Base-by-base conservation (phyloP, 2,888 invertebrate genomes). In the Silvanus unidentatus region DNA sequence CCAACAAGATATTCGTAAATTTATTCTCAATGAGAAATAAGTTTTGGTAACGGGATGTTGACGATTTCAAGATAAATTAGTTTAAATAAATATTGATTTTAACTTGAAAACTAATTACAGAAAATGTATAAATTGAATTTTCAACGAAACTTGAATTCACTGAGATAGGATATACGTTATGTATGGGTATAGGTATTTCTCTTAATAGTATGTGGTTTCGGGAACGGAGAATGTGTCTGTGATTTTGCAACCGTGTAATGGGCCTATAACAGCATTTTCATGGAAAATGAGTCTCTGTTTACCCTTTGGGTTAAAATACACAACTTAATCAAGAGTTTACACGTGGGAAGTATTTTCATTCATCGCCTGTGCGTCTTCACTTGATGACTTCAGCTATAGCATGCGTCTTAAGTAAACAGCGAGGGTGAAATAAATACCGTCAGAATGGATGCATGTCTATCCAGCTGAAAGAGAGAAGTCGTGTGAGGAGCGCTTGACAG, bases 321-420 rank as follows among this genome's bases (percentile, higher is more conserved):
- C 49, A 50, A 50, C 47, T 50, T 50, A 44, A 50, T 50, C 49
- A 47, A 40, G 43, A 50, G 47, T 50, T 50, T 50, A 43, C 47
- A 50, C 47, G 47, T 43, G 47, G 43, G 34, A 16, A 40, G 37
- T 40, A 44, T 47, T 47, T 47, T 43, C 32, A 47, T 45, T 42
- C 51, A 49, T 52, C 53, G 51, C 42, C 47, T 49, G 47, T 46
- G 37, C 50, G 45, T 10, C 30, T 14, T 14, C 8, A 5, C 22
- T 22, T 8, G 8, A 3, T 22, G 28, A 41, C 50, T 49, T 55
- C 55, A 54, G 48, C 54, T 55, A 55, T 49, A 57, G 47, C 55
- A 55, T 54, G 58, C 57, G 53, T 53, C 57, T 53, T 56, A 58
- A 58, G 58, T 60, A 64, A 64, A 63, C 61, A 61, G 53, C 44